Conservation (phyloP, 2,113 vertebrate species). For the Spea bombifrons region DNA sequence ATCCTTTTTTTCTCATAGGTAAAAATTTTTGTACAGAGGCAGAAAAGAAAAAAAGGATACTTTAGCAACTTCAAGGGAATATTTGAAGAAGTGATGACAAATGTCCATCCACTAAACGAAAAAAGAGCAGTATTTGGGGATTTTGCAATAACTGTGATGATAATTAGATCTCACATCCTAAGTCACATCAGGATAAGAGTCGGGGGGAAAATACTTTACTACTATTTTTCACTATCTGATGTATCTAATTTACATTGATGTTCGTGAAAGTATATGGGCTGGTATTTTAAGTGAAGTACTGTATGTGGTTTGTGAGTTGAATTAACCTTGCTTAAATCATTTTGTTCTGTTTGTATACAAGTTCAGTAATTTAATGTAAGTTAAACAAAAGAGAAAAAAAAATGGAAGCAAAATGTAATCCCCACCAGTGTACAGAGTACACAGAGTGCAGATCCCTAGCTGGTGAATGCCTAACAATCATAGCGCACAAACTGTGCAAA, state of each 20-base stretch:
- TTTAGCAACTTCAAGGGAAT: constrained; percentile 59
- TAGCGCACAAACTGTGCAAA: constrained; percentile 64
- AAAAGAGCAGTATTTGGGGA: constrained; percentile 56
- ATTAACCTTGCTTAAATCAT: constrained; percentile 54
- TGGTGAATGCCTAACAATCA: constrained; percentile 48
- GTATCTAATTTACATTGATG: constrained; percentile 56
- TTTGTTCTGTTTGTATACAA: constrained; percentile 19
- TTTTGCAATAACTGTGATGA: constrained; percentile 61
- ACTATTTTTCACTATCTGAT: constrained; percentile 57
- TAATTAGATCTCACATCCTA: constrained; percentile 53
- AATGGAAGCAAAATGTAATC: neutral
- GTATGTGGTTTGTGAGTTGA: constrained; percentile 58
- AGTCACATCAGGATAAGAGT: constrained; percentile 56
- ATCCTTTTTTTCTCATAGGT: constrained; percentile 45
- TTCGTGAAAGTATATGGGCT: constrained; percentile 61
- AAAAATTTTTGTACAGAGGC: constrained; percentile 50
- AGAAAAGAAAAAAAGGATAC: constrained; percentile 50
- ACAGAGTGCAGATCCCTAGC: neutral
- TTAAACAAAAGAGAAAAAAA: no score
- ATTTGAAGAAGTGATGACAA: constrained; percentile 57
- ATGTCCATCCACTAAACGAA: constrained; percentile 52
- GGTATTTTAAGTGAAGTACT: constrained; percentile 57
- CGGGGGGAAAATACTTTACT: constrained; percentile 53
- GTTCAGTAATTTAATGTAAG: constrained; percentile 12
- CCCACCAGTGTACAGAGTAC: constrained; percentile 51